These are phyloP conservation scores for Corynorhinus townsendii DNA, from an alignment of 2,113 vertebrate genomes.

Conservation along the genomic window DNA sequence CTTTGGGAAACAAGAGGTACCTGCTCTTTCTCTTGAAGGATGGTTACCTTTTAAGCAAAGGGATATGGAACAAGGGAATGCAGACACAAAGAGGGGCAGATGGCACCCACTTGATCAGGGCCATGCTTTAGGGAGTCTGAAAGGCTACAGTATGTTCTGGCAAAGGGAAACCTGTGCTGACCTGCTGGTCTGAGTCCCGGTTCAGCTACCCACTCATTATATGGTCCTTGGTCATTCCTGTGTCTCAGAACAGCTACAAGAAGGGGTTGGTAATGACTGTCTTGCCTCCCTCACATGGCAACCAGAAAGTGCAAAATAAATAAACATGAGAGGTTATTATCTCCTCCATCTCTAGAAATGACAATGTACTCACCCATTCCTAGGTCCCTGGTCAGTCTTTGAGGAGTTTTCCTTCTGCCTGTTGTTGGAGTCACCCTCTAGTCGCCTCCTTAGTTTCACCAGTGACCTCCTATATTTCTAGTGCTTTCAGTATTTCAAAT, in stretches of 20 bases:
- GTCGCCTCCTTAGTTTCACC: not conserved
- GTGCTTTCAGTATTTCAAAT: not conserved
- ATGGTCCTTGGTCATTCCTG: not conserved
- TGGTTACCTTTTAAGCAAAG: not conserved
- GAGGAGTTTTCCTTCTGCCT: not conserved
- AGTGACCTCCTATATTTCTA: not conserved
- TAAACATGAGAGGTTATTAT: not conserved
- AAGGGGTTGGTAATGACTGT: constrained; percentile 29
- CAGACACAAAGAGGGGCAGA: not conserved
- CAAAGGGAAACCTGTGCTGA: not conserved
- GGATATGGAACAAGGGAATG: not conserved
- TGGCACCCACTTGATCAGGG: not conserved
- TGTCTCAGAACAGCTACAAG: constrained; percentile 31
- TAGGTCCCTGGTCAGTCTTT: not conserved
- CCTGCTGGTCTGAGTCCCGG: not conserved
- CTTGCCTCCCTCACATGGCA: not conserved
- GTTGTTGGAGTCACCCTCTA: not conserved
- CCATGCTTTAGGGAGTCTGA: not conserved
- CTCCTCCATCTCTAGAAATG: not conserved
- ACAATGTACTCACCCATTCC: not conserved
- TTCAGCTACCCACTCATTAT: constrained; percentile 24
- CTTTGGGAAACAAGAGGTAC: not conserved
- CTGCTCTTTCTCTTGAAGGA: not conserved
- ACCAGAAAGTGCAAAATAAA: not conserved
- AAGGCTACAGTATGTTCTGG: not conserved